These are phyloP conservation scores for Andricus quercusramuli DNA, from an alignment of 2,888 invertebrate species.

Conservation along the genomic window DNA sequence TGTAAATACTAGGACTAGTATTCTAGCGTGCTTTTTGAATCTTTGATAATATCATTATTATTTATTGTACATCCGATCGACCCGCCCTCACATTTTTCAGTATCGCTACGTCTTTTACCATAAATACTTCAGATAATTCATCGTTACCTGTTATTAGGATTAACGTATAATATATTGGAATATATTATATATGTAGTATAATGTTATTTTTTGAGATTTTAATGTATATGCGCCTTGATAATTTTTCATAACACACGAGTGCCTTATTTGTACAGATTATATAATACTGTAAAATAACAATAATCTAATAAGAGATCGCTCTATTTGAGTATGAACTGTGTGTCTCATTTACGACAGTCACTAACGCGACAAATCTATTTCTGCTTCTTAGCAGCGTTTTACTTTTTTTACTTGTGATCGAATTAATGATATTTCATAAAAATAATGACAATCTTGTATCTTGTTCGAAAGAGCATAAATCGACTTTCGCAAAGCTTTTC, in stretches of 20 bases:
- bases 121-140: slow-evolving; percentile 62
- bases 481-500: slow-evolving; percentile 21
- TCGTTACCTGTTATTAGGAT: slow-evolving; percentile 64
- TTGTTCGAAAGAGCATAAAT: background rate
- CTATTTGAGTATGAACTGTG: slow-evolving; percentile 37
- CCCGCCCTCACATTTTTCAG: slow-evolving; percentile 60
- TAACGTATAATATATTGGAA: slow-evolving; percentile 60
- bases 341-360: slow-evolving; percentile 15
- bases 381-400: background rate
- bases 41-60: slow-evolving; percentile 73
- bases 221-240: slow-evolving; percentile 67
- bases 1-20: slow-evolving; percentile 77
- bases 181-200: slow-evolving; percentile 62
- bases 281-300: slow-evolving; percentile 74
- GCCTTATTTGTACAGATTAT: slow-evolving; percentile 77
- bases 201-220: slow-evolving; percentile 71
- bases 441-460: background rate
- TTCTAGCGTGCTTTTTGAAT: slow-evolving; percentile 72
- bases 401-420: slow-evolving; percentile 17
- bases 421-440: slow-evolving; percentile 5
- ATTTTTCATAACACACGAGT: slow-evolving; percentile 69
- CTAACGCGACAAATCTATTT: slow-evolving; percentile 13
- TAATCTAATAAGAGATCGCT: slow-evolving; percentile 61
- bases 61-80: slow-evolving; percentile 76
- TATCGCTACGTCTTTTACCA: slow-evolving; percentile 59